Base-by-base conservation (phyloP, 2,113 vertebrate species). In the Atlantisia rogersi region DNA sequence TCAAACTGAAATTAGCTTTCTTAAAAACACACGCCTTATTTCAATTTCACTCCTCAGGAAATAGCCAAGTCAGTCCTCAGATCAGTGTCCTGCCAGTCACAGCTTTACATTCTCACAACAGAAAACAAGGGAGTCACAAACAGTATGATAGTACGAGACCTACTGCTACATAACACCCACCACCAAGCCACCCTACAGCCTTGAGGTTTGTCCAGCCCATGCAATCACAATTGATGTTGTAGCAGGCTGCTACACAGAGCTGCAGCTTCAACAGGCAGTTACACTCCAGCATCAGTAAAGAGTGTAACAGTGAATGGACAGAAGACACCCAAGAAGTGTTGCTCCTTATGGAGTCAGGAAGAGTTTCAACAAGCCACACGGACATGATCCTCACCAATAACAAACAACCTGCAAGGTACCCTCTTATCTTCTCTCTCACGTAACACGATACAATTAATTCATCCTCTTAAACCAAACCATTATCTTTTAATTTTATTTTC, bases 1-100 rank as follows among this genome's bases (percentile, higher is more conserved):
- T 69, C 44, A 97, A 94, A 95, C 53, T 94, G 69, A 96, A 91
- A 96, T 89, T 8, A 74, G 48, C 13, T 82, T 88, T 94, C 90
- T 40, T 6, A 0, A 0, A 52, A 97, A 95, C 50, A 29, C 78
- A 44, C 55, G 94, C 44, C 58, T 91, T 68, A 91, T 12, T 95
- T 75, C 37, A 93, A 95, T 89, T 94, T 71, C 70, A 84, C 73
- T 84, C 77, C 55, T 64, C 88, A 82, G 68, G 10, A 76, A 78
- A 68, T 11, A 40, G 29, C 82, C 64, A 56, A 53, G 53, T 53
- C 83, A 55, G 65, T 26, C 58, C 31, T 32, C 42, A 42, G 56
- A 26, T 25, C 24, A 40, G 31, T 17, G 42, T 62, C 67, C 82
- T 77, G 69, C 35, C 92, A 55, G 60, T 11, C 19, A 7, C 31